Conservation (phyloP, 1,140 invertebrate genomes). For the Drosophila pruinosa region DNA sequence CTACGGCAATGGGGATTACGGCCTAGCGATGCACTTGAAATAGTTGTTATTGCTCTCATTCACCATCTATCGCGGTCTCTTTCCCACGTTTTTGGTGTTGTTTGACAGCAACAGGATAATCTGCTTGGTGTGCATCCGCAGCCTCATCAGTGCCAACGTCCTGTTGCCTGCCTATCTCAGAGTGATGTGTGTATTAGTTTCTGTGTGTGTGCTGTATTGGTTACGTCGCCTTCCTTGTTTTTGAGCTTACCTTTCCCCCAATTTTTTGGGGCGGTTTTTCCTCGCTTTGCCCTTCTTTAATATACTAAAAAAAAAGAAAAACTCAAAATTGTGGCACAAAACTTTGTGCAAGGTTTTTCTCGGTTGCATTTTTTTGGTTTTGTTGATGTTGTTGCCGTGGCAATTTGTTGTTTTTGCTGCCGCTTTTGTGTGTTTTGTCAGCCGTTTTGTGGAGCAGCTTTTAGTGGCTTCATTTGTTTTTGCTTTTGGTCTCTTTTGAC, state of each 20-base stretch:
- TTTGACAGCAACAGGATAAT: constrained; percentile 50
- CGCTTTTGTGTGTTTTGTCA: background rate
- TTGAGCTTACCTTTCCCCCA: constrained; percentile 1
- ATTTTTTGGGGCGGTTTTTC: background rate
- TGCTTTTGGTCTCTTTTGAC: constrained; percentile 15
- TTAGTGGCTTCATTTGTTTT: constrained; percentile 48
- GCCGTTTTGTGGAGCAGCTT: constrained; percentile 30
- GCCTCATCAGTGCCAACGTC: constrained; percentile 20
- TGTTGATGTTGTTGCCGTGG: background rate
- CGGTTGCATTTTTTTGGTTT: constrained; percentile 32
- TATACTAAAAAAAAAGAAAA: background rate
- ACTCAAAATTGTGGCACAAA: constrained; percentile 5
- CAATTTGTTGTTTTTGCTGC: background rate
- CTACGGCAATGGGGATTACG: constrained; percentile 26
- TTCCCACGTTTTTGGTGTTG: constrained; percentile 6
- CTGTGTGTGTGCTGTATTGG: constrained; percentile 18
- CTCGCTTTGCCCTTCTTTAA: background rate
- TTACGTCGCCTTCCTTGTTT: constrained; percentile 29
- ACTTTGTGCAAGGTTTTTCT: constrained; percentile 29
- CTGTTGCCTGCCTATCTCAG: background rate
- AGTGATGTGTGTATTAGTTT: constrained; percentile 10
- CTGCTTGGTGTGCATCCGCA: constrained; percentile 41
- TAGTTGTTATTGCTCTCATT: constrained; percentile 13
- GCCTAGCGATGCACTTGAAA: constrained; percentile 48
- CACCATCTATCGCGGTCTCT: background rate